Evolutionary conservation across 2,113 vertebrate genomes (phyloP).

Genomic region (Pteropus alecto): DNA sequence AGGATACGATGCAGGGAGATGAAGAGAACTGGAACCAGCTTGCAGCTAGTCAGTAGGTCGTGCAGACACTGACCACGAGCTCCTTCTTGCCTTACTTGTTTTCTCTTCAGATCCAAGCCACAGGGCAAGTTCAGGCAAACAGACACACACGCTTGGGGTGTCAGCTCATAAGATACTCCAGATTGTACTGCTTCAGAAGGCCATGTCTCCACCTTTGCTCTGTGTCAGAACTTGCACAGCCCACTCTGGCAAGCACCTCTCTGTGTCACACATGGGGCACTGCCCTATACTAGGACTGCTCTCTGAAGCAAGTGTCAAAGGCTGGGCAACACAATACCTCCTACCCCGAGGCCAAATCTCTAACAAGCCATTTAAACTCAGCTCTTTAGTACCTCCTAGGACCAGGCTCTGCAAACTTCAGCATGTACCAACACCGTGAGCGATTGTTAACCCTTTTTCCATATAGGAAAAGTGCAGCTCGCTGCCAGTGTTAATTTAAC

Average conservation of each 20-base stretch:
- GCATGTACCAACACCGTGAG: no score
- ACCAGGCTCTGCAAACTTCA: no score
- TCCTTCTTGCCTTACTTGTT: neutral
- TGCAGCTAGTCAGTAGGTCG: neutral
- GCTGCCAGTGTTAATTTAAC: no score
- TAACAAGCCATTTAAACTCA: neutral
- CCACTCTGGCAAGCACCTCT: neutral
- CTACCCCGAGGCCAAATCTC: neutral
- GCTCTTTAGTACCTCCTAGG: neutral
- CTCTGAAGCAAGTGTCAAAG: neutral
- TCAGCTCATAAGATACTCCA: neutral
- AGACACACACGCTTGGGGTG: neutral
- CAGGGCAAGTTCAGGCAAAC: neutral
- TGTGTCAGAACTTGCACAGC: neutral
- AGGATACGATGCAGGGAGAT: neutral
- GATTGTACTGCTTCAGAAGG: neutral
- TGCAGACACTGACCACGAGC: neutral
- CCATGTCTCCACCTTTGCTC: neutral
- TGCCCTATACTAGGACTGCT: neutral
- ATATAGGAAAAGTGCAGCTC: no score
- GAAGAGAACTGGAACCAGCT: neutral
- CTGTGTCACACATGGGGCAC: neutral
- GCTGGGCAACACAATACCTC: neutral
- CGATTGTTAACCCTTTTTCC: no score
- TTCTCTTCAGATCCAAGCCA: neutral